Base-by-base conservation (phyloP, 2,113 vertebrate genomes). In the Pomatostomus ruficeps region DNA sequence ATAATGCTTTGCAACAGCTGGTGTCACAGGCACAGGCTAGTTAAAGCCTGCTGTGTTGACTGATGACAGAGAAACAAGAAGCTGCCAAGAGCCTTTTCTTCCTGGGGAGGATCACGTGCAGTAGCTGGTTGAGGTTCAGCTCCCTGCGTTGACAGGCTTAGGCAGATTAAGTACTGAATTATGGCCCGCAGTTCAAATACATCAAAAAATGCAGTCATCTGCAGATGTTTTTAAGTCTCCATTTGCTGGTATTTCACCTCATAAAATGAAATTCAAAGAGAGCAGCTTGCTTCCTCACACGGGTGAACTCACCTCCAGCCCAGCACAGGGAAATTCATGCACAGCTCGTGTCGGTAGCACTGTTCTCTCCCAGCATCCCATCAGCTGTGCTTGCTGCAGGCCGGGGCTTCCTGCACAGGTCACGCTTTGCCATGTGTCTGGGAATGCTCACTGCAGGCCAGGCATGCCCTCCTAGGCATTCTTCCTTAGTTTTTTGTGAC, bases 161-260 rank as follows among this genome's bases (percentile, higher is more conserved):
- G 70, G 35, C 48, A 85, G 62, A 83, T 92, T 79, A 89, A 89
- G 49, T 45, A 72, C 45, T 83, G 67, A 93, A 95, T 76, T 76
- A 95, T 10, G 36, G 26, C 31, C 71, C 23, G 14, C 45, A 93
- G 79, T 57, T 40, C 17, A 35, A 78, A 93, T 87, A 43, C 70
- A 85, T 91, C 46, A 74, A 66, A 88, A 90, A 95, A 51, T 28
- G 13, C 31, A 77, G 73, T 48, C 73, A 71, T 70, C 68, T 89
- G 77, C 88, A 95, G 85, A 92, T 55, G 78, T 15, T 92, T 95
- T 90, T 24, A 88, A 88, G 75, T 76, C 61, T 52, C 85, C 46
- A 92, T 79, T 65, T 90, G 66, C 43, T 55, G 71, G 26, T 61
- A 55, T 75, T 89, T 88, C 82, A 85, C 78, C 91, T 90, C 9